These are phyloP conservation scores for Yponomeuta cagnagella DNA, from an alignment of 2,888 invertebrate genomes.

Conservation along the genomic window DNA sequence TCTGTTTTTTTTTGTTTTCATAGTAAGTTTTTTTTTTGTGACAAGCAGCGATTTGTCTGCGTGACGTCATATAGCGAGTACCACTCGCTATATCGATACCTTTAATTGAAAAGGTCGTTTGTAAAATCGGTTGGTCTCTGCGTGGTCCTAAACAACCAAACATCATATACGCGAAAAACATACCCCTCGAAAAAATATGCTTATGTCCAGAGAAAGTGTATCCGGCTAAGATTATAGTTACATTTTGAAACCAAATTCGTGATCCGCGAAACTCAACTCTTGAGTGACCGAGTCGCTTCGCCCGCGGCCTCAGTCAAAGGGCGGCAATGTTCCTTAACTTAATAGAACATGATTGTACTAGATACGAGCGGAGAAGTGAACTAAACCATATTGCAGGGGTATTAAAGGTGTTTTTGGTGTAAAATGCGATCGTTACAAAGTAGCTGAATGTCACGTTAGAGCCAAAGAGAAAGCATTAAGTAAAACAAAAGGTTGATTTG, in stretches of 20 bases:
- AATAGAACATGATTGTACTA: conserved; percentile 30
- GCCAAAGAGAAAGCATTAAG: conserved; percentile 6
- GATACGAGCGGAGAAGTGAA: background rate
- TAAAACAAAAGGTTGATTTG: background rate
- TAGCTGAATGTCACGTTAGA: conserved; percentile 31
- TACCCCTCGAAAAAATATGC: too few relatives aligned
- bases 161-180: too few relatives aligned
- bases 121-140: too few relatives aligned
- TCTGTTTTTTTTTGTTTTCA: too few relatives aligned
- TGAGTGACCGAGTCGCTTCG: conserved; percentile 35
- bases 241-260: background rate
- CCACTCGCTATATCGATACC: too few relatives aligned
- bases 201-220: too few relatives aligned
- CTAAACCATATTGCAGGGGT: background rate
- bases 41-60: too few relatives aligned
- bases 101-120: too few relatives aligned
- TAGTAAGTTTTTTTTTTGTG: too few relatives aligned
- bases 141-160: too few relatives aligned
- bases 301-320: conserved; percentile 60
- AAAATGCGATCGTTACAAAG: conserved; percentile 5
- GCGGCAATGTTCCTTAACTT: conserved; percentile 40
- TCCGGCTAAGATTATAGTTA: background rate
- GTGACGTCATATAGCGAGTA: too few relatives aligned
- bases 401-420: background rate
- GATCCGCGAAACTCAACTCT: background rate